Conservation (phyloP, 2,888 invertebrate species). For the Ditula angustiorana region DNA sequence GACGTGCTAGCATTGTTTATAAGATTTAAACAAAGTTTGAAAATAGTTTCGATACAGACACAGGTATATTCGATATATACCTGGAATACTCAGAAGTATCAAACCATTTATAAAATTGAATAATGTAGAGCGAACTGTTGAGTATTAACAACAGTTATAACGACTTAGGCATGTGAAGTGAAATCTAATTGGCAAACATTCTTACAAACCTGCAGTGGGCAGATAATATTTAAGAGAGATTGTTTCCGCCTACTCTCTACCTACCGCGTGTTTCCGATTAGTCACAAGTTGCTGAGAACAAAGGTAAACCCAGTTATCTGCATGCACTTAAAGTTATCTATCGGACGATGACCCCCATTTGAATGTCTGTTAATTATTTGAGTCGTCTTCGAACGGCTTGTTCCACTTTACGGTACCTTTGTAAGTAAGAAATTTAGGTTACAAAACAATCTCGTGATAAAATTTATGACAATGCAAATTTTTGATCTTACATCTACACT, state of each 20-base stretch:
- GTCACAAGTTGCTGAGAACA: constrained; percentile 36
- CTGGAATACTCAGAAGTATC: too few species aligned
- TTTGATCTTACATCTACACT: too few species aligned
- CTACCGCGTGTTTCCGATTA: constrained; percentile 31
- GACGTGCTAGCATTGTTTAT: too few species aligned
- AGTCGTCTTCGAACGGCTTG: neutral
- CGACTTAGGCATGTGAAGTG: neutral
- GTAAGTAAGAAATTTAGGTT: neutral
- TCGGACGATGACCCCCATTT: constrained; percentile 31
- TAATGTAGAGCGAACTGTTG: neutral
- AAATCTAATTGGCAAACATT: constrained; percentile 1
- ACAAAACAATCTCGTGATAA: too few species aligned
- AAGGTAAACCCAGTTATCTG: constrained; percentile 36
- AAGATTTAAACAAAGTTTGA: too few species aligned
- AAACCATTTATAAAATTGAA: too few species aligned
- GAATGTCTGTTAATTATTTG: constrained; percentile 7
- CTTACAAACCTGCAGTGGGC: constrained; percentile 4
- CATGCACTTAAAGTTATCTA: constrained; percentile 28
- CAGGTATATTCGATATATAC: too few species aligned
- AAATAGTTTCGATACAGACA: too few species aligned
- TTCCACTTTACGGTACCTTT: constrained; percentile 3
- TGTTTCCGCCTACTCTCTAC: constrained; percentile 22
- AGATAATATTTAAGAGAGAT: constrained; percentile 28
- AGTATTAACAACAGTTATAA: neutral
- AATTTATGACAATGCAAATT: too few species aligned